Base-by-base conservation (phyloP, 2,113 vertebrate species). In the Uropsilus gracilis region DNA sequence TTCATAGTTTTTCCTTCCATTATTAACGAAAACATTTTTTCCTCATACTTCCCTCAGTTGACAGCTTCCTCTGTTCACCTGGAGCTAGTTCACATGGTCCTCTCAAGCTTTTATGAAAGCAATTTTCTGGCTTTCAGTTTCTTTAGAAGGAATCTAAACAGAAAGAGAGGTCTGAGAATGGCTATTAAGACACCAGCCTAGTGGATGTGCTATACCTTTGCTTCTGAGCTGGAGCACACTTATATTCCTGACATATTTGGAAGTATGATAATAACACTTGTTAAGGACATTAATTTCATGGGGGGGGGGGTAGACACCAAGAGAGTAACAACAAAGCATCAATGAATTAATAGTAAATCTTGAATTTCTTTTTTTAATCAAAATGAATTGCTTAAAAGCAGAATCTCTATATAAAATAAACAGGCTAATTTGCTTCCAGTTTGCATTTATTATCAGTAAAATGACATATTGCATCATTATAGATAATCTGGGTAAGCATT, bases 371-470 rank as follows among this genome's bases (percentile, higher is more conserved):
- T 71, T 34, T 78, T 42, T 30, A 42, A 10, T 32, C 26, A 81
- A 59, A 48, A 68, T 48, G 26, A 53, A n/a, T 28, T 68, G 2
- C 18, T 20, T 39, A 8, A 42, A 34, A 72, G 55, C 53, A 72
- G 34, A 84, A 73, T 37, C 16, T 28, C 8, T 11, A 72, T 46
- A 32, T 6, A 24, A 32, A 87, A 78, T 42, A 91, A 86, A 73
- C 13, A 80, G 17, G 5, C 4, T 75, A n/a, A 30, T 76, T 61
- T 61, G 32, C 10, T 71, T 57, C n/a, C 26, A 63, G n/a, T 34
- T 76, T 68, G 12, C 48, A n/a, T 81, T 57, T 71, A 73, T 80
- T 84, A 20, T 50, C 32, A 55, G 44, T 63, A 86, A 96, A 94
- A 30, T 44, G 46, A 2, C 8, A 28, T 30, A 3, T 30, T 64